Percentiles rank a stretch among this genome's conserved stretches.
Evolutionary conservation across 2,797 vertebrate species (phyloP).

Genomic region (Cetoscarus ocellatus): DNA sequence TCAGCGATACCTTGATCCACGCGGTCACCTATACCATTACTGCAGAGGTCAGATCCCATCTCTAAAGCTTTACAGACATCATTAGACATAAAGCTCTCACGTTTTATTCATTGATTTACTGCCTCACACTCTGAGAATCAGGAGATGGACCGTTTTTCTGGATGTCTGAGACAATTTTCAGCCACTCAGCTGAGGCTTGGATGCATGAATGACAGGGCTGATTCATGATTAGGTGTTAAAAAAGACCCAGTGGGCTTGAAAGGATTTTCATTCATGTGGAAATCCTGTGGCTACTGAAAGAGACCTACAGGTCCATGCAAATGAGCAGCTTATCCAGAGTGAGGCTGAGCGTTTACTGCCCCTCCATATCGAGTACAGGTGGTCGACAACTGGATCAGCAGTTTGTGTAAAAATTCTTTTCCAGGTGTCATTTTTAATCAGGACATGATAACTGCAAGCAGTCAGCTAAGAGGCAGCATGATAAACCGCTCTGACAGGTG

Average conservation of each 20-base stretch:
- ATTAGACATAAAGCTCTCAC: slow-evolving; percentile 13
- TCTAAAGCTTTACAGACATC: slow-evolving; percentile 9
- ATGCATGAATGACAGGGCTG: not conserved
- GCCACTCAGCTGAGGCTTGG: not conserved
- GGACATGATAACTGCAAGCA: slow-evolving; percentile 28
- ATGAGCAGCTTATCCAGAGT: slow-evolving; percentile 10
- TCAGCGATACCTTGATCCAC: slow-evolving; percentile 2
- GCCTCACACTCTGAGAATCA: slow-evolving; percentile 3
- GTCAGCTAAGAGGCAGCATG: slow-evolving; percentile 37
- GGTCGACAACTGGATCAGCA: slow-evolving; percentile 26
- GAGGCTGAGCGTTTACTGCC: not conserved
- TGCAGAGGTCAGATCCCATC: slow-evolving; percentile 43
- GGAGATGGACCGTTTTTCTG: slow-evolving; percentile 2
- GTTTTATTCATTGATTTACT: slow-evolving; percentile 38
- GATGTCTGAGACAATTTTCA: not conserved
- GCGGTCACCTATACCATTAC: slow-evolving; percentile 31
- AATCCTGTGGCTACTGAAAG: slow-evolving; percentile 29
- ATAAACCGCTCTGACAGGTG: slow-evolving; percentile 47
- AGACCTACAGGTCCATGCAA: slow-evolving; percentile 15
- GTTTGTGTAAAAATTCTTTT: slow-evolving; percentile 21
- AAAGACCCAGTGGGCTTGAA: not conserved
- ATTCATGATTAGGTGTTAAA: not conserved
- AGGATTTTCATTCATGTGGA: slow-evolving; percentile 33
- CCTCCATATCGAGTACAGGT: slow-evolving; percentile 4
- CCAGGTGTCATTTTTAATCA: slow-evolving; percentile 70